Percentiles rank a stretch among this genome's conserved stretches.
These are phyloP conservation scores for Schizothorax lantsangensis DNA, from an alignment of 2,797 vertebrate genomes.

Conservation along the genomic window DNA sequence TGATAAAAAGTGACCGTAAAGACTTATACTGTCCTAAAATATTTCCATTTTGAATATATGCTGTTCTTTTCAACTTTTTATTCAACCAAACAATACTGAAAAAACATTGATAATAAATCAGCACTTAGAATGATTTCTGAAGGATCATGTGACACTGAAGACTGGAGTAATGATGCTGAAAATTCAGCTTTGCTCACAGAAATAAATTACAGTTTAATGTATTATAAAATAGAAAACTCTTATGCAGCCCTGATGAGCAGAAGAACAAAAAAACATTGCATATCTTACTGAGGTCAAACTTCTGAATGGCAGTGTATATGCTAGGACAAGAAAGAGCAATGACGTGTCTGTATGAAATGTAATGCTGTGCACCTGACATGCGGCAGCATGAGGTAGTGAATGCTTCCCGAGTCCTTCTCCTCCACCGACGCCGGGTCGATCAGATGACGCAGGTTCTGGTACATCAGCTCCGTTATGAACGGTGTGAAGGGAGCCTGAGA, in stretches of 20 bases:
- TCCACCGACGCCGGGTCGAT: constrained; percentile 87
- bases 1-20: too few relatives aligned
- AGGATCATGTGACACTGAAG: too few relatives aligned
- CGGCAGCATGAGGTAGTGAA: constrained; percentile 98
- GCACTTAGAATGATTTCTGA: too few relatives aligned
- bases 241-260: too few relatives aligned
- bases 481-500: constrained; percentile 95
- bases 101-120: too few relatives aligned
- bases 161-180: too few relatives aligned
- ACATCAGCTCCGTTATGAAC: constrained; percentile 98
- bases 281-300: neutral
- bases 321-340: neutral
- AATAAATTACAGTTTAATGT: neutral
- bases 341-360: neutral
- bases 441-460: constrained; percentile 92
- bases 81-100: too few relatives aligned
- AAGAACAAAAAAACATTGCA: neutral
- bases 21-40: too few relatives aligned
- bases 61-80: too few relatives aligned
- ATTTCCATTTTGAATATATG: too few relatives aligned
- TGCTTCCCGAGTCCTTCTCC: constrained; percentile 90
- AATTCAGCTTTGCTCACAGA: neutral
- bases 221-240: too few relatives aligned
- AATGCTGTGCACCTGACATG: constrained; percentile 84
- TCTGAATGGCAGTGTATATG: too few relatives aligned